Conservation (phyloP, 2,113 vertebrate genomes). For the Ceyx melanurus region DNA sequence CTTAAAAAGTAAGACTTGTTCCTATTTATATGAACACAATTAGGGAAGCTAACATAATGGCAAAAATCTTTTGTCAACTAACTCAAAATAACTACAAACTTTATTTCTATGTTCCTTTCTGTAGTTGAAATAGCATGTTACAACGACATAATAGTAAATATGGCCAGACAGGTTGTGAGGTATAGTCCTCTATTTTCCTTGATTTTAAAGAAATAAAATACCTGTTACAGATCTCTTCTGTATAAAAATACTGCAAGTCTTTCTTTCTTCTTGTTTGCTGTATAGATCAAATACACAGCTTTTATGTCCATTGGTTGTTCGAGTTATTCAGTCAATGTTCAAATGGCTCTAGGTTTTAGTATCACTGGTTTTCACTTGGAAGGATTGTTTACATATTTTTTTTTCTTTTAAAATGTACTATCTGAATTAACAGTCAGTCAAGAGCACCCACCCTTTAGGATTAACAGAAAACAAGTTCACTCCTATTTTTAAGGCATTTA, state of each 20-base stretch:
- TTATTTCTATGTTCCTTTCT: constrained; percentile 64
- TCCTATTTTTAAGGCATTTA: constrained; percentile 83
- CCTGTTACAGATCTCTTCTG: constrained; percentile 75
- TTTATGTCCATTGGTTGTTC: constrained; percentile 30
- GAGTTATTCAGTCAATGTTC: constrained; percentile 57
- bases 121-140: constrained; percentile 68
- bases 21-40: constrained; percentile 67
- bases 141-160: constrained; percentile 74
- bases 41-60: constrained; percentile 62
- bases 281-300: constrained; percentile 59
- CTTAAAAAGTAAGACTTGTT: constrained; percentile 70
- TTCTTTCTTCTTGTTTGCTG: constrained; percentile 65
- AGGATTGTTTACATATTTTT: constrained; percentile 46
- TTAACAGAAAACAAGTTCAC: constrained; percentile 72
- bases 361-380: constrained; percentile 60
- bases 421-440: constrained; percentile 68
- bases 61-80: constrained; percentile 59
- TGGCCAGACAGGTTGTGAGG: constrained; percentile 76
- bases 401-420: constrained; percentile 23
- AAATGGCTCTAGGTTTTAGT: constrained; percentile 75
- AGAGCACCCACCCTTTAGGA: constrained; percentile 65
- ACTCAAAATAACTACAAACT: constrained; percentile 67
- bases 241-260: constrained; percentile 81
- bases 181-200: constrained; percentile 75
- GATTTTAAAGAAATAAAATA: constrained; percentile 80